Evolutionary conservation across 2,113 vertebrate genomes (phyloP).

Genomic region (Rousettus leschenaultii): DNA sequence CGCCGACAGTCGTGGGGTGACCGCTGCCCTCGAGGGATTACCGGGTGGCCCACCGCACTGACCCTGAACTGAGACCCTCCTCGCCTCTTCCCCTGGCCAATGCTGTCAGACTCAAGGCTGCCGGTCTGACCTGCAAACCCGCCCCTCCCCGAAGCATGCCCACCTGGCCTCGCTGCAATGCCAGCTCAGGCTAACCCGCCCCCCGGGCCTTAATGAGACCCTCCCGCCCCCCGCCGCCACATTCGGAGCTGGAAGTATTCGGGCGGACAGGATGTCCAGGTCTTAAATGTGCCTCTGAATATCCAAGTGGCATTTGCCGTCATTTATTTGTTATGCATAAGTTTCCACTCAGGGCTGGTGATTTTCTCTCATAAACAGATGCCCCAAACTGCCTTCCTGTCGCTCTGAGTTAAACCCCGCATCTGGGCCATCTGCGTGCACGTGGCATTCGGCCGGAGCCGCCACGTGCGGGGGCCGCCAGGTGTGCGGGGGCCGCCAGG

Average conservation of each 20-base stretch:
- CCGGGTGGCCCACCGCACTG: not conserved
- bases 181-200: fast-evolving
- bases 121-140: not conserved
- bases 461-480: no score
- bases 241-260: not conserved
- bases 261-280: not conserved
- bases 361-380: not conserved
- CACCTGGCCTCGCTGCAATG: not conserved
- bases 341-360: not conserved
- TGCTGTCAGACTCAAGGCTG: not conserved
- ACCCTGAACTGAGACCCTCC: not conserved
- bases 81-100: not conserved
- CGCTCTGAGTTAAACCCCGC: not conserved
- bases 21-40: not conserved
- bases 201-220: not conserved
- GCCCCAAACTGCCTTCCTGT: not conserved
- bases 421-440: not conserved
- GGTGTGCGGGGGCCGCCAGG: no score
- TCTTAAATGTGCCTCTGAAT: not conserved
- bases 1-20: not conserved
- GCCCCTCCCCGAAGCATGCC: no score
- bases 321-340: not conserved
- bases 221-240: not conserved
- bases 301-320: not conserved
- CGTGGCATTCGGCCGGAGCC: fast-evolving